Evolutionary conservation across 2,797 vertebrate species (phyloP), one percentile per base, ranked within the genome.

Genomic region (Crenichthys baileyi): DNA sequence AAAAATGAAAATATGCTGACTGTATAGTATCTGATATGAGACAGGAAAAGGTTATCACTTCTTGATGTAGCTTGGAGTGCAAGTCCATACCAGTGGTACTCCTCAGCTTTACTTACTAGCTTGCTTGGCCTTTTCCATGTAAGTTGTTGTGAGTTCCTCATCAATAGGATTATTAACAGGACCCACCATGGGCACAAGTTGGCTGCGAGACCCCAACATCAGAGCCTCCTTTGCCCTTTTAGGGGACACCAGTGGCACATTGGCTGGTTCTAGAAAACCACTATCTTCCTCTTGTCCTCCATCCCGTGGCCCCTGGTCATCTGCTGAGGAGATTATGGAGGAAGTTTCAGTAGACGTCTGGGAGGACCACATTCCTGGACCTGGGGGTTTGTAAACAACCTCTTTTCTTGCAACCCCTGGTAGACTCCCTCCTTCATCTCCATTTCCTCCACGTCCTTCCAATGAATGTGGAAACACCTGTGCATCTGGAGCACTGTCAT

Each of bases 111-210:
- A 98, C 98, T 98, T 95, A 99, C 98, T 99, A 89, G 98, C 98
- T 97, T 98, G 97, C 83, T 97, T 99, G 86, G 98, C 98, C 93
- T 99, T 99, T 91, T 99, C 97, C 79, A 92, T 85, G 7, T 99
- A 99, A 0, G 97, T 98, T 81, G 97, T 97, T 63, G 97, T 97
- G 70, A 99, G 97, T 83, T 98, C 97, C 92, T 99, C 98, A 6
- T 98, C 97, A 24, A 99, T 90, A 0, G 98, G 98, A 68, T 97
- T 97, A 78, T 95, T 96, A 70, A 99, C 94, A 55, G 98, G 98
- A 50, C 98, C 98, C 85, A 99, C 97, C 98, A 99, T 99, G 71
- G 98, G 98, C 78, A 99, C 97, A 76, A 99, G 92, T 84, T 99
- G 96, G 84, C 91, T 94, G 39, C 96, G 96, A 79, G 96, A 96